Percentiles rank a stretch among this genome's conserved stretches.
Evolutionary conservation across 2,888 invertebrate genomes (phyloP).

Genomic region (Cephus runcator): DNA sequence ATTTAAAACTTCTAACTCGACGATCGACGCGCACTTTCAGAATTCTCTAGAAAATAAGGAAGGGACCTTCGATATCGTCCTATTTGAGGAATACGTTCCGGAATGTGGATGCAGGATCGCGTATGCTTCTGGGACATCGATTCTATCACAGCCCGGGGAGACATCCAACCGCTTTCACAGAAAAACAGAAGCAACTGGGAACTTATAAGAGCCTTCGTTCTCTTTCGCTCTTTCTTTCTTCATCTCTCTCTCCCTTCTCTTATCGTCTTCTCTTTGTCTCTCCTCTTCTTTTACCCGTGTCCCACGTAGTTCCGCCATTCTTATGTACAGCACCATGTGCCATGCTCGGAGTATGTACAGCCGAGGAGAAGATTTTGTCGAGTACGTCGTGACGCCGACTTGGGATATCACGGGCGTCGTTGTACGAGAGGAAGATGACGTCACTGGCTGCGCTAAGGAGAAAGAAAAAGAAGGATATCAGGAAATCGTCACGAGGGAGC

Average conservation of each 20-base stretch:
- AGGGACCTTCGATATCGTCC: background rate
- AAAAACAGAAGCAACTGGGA: constrained; percentile 16
- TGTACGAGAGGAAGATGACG: background rate
- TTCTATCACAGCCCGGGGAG: constrained; percentile 41
- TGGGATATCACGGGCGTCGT: background rate
- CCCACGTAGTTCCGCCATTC: background rate
- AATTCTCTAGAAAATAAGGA: background rate
- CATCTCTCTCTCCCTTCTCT: constrained; percentile 7
- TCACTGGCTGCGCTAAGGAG: background rate
- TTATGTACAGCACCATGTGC: background rate
- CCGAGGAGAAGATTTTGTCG: background rate
- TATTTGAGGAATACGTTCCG: background rate
- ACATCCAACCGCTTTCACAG: constrained; percentile 30
- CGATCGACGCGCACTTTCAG: background rate
- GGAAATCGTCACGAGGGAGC: background rate
- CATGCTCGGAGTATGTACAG: background rate
- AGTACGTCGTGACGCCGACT: background rate
- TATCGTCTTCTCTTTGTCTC: constrained; percentile 9
- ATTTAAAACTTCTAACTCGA: background rate
- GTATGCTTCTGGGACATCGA: constrained; percentile 27
- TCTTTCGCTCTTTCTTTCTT: constrained; percentile 10
- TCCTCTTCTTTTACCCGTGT: constrained; percentile 9
- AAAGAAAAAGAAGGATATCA: background rate
- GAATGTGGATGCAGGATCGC: background rate
- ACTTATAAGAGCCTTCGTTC: constrained; percentile 6